A percentile compares a stretch with the other conserved stretches of the same genome.
Evolutionary conservation across 2,888 invertebrate species (phyloP).

Genomic region (Ormyrus nitidulus): DNA sequence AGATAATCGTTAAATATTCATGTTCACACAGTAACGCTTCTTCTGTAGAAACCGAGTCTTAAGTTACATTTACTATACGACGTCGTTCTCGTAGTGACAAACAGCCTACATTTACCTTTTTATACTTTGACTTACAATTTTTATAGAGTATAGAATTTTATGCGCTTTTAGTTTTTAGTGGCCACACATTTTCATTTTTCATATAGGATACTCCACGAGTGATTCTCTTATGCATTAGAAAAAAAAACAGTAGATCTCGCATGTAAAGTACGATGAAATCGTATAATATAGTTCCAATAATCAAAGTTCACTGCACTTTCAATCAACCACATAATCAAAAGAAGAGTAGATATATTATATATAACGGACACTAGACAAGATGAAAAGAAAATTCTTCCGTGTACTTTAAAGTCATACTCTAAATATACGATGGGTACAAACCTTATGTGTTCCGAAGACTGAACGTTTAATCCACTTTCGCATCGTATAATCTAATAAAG

Average conservation of each 20-base stretch:
- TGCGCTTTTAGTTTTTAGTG: conserved; percentile 2
- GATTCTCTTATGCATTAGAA: not conserved
- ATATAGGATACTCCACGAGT: conserved; percentile 17
- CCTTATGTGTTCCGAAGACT: conserved; percentile 45
- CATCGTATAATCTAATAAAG: conserved; percentile 9
- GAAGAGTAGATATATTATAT: not conserved
- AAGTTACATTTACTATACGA: not conserved
- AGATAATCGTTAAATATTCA: not conserved
- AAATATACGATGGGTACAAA: conserved; percentile 24
- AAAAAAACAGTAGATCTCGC: conserved; percentile 21
- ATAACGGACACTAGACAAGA: not conserved
- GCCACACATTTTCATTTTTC: not conserved
- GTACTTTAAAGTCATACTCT: conserved; percentile 40
- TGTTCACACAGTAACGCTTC: conserved; percentile 12
- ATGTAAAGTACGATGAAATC: conserved; percentile 37
- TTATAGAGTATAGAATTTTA: not conserved
- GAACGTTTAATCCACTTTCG: conserved; percentile 30
- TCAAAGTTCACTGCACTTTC: conserved; percentile 26
- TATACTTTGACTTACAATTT: not conserved
- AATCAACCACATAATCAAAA: conserved; percentile 51
- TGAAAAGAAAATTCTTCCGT: conserved; percentile 9
- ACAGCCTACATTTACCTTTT: conserved; percentile 9
- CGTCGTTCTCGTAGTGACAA: conserved; percentile 22
- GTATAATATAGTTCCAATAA: conserved; percentile 37
- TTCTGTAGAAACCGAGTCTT: conserved; percentile 18